Evolutionary conservation across 2,888 invertebrate species (phyloP).

Genomic region (Sarcophaga carnaria): DNA sequence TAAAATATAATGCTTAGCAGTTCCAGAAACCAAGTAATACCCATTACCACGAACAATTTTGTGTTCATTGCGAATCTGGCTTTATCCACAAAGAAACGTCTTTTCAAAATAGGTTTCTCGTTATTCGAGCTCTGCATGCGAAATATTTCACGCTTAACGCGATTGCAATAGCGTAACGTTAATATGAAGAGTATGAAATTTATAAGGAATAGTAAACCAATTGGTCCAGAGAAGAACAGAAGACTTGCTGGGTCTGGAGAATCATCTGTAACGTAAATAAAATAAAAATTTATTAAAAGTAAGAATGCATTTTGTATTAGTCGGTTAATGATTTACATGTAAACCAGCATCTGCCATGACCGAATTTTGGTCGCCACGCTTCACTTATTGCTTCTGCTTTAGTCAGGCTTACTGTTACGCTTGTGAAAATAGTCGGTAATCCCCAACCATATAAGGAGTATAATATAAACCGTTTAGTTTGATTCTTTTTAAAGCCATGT

Average conservation of each 20-base stretch:
- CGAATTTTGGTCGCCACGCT: constrained; percentile 85
- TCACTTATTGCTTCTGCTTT: constrained; percentile 82
- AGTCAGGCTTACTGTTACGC: constrained; percentile 84
- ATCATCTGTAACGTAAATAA: constrained; percentile 73
- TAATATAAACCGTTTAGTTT: constrained; percentile 83
- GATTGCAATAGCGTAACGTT: constrained; percentile 87
- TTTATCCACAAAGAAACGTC: constrained; percentile 86
- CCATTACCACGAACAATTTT: constrained; percentile 91
- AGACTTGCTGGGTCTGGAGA: constrained; percentile 80
- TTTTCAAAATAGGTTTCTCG: constrained; percentile 84
- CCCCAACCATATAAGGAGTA: constrained; percentile 90
- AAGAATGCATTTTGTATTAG: not conserved
- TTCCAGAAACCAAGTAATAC: constrained; percentile 88
- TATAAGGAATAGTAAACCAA: constrained; percentile 85
- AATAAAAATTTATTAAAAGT: no score
- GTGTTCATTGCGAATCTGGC: constrained; percentile 88
- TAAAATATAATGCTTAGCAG: constrained; percentile 84
- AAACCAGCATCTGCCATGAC: constrained; percentile 86
- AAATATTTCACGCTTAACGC: constrained; percentile 89
- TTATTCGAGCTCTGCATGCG: constrained; percentile 86
- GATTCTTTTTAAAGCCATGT: constrained; percentile 72
- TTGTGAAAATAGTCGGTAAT: constrained; percentile 84
- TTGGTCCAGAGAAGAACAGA: constrained; percentile 86
- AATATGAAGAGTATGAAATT: constrained; percentile 87
- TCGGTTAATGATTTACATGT: constrained; percentile 72